Percentiles rank a stretch among this genome's conserved stretches.
These are phyloP conservation scores for Columba guinea DNA, from an alignment of 2,797 vertebrate genomes.

Conservation along the genomic window DNA sequence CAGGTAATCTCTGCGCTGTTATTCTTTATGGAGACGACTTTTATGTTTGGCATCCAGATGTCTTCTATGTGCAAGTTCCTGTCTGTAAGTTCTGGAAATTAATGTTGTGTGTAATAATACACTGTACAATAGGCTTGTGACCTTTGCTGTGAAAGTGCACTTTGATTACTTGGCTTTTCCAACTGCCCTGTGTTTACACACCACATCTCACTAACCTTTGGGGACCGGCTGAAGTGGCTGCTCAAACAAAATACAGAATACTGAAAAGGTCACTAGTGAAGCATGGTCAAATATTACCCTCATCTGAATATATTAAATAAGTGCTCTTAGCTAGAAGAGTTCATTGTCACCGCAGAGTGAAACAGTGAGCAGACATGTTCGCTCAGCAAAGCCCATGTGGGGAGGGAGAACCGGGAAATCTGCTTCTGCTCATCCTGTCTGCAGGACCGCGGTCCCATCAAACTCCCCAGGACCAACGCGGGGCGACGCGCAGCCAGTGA, in stretches of 20 bases:
- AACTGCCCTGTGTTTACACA: neutral
- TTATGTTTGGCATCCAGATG: neutral
- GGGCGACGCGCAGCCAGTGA: neutral
- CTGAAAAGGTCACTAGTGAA: neutral
- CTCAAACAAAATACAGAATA: neutral
- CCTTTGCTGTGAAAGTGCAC: neutral
- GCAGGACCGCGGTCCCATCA: neutral
- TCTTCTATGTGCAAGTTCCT: neutral
- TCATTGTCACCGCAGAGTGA: neutral
- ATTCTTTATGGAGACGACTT: neutral
- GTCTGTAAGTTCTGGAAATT: neutral
- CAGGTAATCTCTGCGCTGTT: neutral
- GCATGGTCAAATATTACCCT: neutral
- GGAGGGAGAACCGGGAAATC: accelerated
- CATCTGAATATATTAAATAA: neutral
- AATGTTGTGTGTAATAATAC: neutral
- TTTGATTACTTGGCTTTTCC: neutral
- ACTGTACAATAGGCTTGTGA: neutral
- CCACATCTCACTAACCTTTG: neutral
- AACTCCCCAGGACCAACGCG: accelerated
- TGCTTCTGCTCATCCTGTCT: accelerated
- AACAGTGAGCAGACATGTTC: neutral
- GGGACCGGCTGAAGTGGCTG: neutral
- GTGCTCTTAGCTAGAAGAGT: neutral
- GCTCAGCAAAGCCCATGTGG: accelerated